These are phyloP conservation scores for Blennius ocellaris DNA, from an alignment of 2,113 vertebrate genomes.

Conservation along the genomic window DNA sequence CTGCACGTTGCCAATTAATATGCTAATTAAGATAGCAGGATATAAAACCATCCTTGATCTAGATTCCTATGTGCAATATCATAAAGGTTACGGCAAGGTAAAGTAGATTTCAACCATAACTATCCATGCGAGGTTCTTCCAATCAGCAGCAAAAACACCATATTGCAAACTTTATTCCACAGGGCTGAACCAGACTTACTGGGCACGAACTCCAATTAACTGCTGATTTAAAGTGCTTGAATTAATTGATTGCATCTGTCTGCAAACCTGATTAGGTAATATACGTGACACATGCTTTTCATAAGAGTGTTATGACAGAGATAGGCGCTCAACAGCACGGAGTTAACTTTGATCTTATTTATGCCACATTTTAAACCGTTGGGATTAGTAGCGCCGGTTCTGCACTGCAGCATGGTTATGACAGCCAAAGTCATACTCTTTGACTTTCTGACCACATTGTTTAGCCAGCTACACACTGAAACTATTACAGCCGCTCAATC, in stretches of 20 bases:
- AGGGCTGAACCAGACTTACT: neutral
- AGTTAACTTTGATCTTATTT: neutral
- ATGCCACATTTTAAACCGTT: neutral
- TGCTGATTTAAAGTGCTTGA: conserved; percentile 19
- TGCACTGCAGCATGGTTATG: neutral
- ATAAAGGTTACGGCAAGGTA: conserved; percentile 71
- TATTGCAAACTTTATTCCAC: neutral
- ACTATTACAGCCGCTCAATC: conserved; percentile 59
- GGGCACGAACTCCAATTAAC: conserved; percentile 15
- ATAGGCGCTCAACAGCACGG: neutral
- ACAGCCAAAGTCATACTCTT: conserved; percentile 23
- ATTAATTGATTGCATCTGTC: conserved; percentile 39
- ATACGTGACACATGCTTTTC: conserved; percentile 8
- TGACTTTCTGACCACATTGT: conserved; percentile 2
- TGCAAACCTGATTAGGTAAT: conserved; percentile 14
- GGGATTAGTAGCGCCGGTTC: neutral
- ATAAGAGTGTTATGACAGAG: neutral
- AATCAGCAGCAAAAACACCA: conserved; percentile 28
- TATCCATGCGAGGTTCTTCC: conserved; percentile 18
- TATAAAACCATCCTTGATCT: conserved; percentile 75
- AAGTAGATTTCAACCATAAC: conserved; percentile 37
- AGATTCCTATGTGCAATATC: conserved; percentile 68
- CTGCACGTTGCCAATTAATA: conserved; percentile 71
- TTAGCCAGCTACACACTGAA: conserved; percentile 57
- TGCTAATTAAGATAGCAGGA: conserved; percentile 77